Conservation (phyloP, 2,888 invertebrate genomes). For the Cremastinae sp. region DNA sequence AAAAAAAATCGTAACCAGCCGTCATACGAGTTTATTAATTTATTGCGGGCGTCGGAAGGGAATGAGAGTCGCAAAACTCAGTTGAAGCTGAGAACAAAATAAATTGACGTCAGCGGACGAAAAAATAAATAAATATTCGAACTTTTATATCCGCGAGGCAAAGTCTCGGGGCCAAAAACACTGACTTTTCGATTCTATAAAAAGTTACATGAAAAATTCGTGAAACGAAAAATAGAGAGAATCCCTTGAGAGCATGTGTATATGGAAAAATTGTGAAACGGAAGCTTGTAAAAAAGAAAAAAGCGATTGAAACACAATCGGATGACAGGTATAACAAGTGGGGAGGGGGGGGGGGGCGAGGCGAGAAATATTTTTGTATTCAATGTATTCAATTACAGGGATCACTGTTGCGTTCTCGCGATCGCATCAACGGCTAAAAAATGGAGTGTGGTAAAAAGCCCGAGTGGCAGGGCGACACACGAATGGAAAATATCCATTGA, state of each 20-base stretch:
- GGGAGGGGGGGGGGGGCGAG: not conserved
- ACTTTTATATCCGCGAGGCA: no score
- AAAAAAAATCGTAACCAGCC: not conserved
- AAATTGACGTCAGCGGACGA: no score
- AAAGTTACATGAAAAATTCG: not conserved
- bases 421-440: conserved; percentile 31
- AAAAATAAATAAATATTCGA: no score
- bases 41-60: conserved; percentile 10
- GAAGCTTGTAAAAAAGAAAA: not conserved
- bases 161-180: not conserved
- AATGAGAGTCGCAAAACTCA: no score
- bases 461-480: not conserved
- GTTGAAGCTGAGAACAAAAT: no score
- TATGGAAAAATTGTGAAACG: not conserved
- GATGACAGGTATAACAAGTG: conserved; percentile 7
- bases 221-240: conserved; percentile 20
- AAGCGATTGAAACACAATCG: conserved; percentile 20
- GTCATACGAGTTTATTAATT: conserved; percentile 35
- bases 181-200: no score
- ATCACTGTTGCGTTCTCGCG: conserved; percentile 24
- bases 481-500: not conserved
- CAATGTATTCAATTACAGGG: conserved; percentile 57
- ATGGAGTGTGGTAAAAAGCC: conserved; percentile 30
- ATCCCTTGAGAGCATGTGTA: not conserved
- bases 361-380: conserved; percentile 36